Percentiles rank a stretch among this genome's conserved stretches.
Conservation (phyloP, 2,888 invertebrate genomes). For the Ochropleura plecta region DNA sequence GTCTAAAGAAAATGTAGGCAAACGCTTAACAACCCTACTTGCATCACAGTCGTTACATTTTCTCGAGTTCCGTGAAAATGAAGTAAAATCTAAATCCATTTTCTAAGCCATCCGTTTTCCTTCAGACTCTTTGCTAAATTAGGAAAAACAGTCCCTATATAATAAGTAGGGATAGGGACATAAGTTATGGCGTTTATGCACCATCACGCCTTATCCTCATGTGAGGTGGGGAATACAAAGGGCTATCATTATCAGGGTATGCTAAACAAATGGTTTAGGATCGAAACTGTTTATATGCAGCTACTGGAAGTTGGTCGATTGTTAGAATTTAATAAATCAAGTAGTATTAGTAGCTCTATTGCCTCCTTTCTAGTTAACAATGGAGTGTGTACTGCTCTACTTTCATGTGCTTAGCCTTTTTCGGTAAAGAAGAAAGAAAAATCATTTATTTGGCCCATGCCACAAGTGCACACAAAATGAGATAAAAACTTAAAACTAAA, state of each 20-base stretch:
- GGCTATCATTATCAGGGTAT: constrained; percentile 29
- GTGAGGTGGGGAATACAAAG: constrained; percentile 55
- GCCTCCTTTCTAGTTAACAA: constrained; percentile 9
- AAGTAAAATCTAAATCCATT: not conserved
- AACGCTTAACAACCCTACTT: constrained; percentile 12
- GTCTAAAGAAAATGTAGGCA: not conserved
- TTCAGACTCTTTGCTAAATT: constrained; percentile 28
- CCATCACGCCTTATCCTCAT: constrained; percentile 51
- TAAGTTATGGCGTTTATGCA: constrained; percentile 59
- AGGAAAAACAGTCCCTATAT: constrained; percentile 23
- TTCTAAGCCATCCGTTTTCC: not conserved
- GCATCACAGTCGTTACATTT: not conserved
- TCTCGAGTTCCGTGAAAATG: not conserved
- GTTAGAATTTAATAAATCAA: constrained; percentile 25
- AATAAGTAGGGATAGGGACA: constrained; percentile 24
- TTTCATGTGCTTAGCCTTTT: not conserved
- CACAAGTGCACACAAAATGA: too few relatives aligned
- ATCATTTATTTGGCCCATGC: too few relatives aligned
- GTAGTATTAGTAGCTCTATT: not conserved
- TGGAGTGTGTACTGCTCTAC: constrained; percentile 2
- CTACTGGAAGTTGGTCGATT: constrained; percentile 24
- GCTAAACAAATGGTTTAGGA: constrained; percentile 24
- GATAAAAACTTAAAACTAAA: too few relatives aligned
- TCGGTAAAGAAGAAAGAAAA: too few relatives aligned
- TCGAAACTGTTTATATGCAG: constrained; percentile 22